Evolutionary conservation across 2,888 invertebrate genomes (phyloP).

Genomic region (Prosapia bicincta): DNA sequence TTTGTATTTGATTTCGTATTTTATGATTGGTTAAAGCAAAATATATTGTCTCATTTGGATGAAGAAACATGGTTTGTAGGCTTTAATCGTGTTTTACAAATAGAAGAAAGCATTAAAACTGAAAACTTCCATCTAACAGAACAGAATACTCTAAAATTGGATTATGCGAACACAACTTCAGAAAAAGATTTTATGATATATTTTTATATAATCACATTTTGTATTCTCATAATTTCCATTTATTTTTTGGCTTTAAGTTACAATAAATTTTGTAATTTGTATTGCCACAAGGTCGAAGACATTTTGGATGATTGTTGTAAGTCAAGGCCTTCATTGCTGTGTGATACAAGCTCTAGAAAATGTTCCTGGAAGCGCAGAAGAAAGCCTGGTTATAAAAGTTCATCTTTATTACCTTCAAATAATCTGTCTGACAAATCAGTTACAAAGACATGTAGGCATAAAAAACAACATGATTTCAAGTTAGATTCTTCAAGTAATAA

Average conservation of each 20-base stretch:
- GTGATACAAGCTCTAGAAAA: background rate
- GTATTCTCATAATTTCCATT: background rate
- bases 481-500: background rate
- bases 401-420: too few relatives aligned
- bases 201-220: background rate
- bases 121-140: background rate
- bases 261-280: background rate
- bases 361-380: too few relatives aligned
- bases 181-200: background rate
- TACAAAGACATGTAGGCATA: background rate
- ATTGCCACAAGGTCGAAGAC: background rate
- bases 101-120: constrained; percentile 28
- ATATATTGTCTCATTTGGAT: constrained; percentile 52
- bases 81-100: constrained; percentile 50
- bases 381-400: too few relatives aligned
- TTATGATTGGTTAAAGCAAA: constrained; percentile 52
- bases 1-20: constrained; percentile 53
- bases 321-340: background rate
- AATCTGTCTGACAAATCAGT: background rate
- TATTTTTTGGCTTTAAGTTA: background rate
- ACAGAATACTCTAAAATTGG: background rate
- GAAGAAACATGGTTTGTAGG: constrained; percentile 60
- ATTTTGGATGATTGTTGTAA: background rate
- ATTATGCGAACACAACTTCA: too few relatives aligned
- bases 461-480: background rate